These are phyloP conservation scores for Eremophila alpestris DNA, from an alignment of 2,797 vertebrate genomes.

Conservation along the genomic window DNA sequence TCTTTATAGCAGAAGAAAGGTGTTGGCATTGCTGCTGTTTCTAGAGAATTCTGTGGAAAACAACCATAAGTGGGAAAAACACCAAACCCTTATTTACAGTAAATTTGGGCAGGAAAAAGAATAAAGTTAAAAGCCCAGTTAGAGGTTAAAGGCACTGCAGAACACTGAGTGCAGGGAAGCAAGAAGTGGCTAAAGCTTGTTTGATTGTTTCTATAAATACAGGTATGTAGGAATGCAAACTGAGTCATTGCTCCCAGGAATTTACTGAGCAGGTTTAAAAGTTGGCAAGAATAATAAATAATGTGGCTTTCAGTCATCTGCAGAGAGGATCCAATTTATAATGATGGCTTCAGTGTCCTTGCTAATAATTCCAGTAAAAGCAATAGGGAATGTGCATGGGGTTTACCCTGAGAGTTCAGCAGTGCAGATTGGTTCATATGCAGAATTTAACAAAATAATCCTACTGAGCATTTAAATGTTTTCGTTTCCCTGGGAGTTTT, in stretches of 20 bases:
- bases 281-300: neutral
- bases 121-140: neutral
- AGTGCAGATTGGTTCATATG: neutral
- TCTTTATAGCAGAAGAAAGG: neutral
- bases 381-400: neutral
- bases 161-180: neutral
- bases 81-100: neutral
- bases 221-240: neutral
- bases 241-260: neutral
- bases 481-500: neutral
- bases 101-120: neutral
- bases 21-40: neutral
- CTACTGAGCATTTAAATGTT: neutral
- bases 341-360: neutral
- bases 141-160: neutral
- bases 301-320: neutral
- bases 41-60: neutral
- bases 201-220: conserved; percentile 29
- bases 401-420: neutral
- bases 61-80: accelerated
- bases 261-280: neutral
- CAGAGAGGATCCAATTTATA: neutral
- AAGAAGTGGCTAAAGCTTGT: neutral
- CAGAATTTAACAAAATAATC: neutral
- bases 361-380: neutral